phyloP scores from a whole-genome alignment of 2,797 vertebrate genomes.

The Propithecus deckenii region DNA sequence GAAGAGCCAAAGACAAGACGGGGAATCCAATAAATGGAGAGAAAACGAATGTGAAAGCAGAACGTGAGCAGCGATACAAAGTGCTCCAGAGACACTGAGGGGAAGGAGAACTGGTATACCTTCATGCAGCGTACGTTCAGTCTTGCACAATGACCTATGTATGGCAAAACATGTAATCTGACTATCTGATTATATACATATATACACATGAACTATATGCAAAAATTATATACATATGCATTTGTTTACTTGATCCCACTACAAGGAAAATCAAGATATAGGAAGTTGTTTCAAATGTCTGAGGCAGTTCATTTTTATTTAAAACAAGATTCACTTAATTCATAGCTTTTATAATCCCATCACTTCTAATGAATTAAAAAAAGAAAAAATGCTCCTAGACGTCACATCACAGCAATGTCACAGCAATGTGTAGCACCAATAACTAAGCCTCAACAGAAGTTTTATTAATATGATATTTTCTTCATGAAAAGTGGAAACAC shows the following conservation, averaged over 20 bases:
- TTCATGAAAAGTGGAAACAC: background rate
- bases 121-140: rapidly evolving
- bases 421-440: background rate
- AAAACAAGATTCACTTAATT: background rate
- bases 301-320: constrained; percentile 18
- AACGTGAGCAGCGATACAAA: rapidly evolving
- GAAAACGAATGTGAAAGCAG: rapidly evolving
- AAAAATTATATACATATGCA: background rate
- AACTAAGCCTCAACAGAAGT: background rate
- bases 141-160: background rate
- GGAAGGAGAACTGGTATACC: background rate
- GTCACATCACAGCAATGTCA: background rate
- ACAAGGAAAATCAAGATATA: background rate
- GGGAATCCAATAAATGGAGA: background rate
- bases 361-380: constrained; percentile 20
- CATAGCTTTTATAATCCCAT: background rate
- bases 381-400: background rate
- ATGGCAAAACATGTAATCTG: background rate
- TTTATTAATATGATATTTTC: constrained; percentile 35
- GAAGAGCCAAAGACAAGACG: background rate
- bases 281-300: background rate
- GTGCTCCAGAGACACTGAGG: background rate
- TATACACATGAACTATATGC: background rate
- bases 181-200: background rate
- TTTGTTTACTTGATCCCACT: background rate